Percentiles rank a stretch among this genome's conserved stretches.
phyloP scores from a whole-genome alignment of 2,888 invertebrate species.

The Exephanes ischioxanthus region DNA sequence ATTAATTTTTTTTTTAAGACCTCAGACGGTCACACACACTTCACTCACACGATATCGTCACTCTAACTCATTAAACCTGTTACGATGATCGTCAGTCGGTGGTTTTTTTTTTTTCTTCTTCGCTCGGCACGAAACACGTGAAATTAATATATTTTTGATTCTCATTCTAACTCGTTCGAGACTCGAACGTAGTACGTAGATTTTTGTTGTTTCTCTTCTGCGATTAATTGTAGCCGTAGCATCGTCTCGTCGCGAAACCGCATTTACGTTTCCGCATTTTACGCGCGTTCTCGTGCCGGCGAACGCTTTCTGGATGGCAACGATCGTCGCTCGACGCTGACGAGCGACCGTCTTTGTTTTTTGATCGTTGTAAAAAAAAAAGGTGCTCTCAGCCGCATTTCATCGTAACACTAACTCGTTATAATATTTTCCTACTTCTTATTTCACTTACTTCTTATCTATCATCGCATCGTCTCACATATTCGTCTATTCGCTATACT shows the following conservation, averaged over 20 bases:
- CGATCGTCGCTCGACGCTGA: constrained; percentile 42
- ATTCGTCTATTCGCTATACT: constrained; percentile 36
- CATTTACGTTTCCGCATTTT: constrained; percentile 69
- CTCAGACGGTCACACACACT: constrained; percentile 1
- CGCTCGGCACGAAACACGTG: constrained; percentile 55
- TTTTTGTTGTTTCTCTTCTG: neutral
- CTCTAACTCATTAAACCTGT: constrained; percentile 41
- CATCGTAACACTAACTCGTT: constrained; percentile 44
- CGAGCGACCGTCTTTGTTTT: neutral
- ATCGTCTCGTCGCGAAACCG: constrained; percentile 59
- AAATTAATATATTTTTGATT: constrained; percentile 40
- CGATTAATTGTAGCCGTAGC: constrained; percentile 33
- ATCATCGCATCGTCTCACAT: constrained; percentile 34
- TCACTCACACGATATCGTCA: constrained; percentile 31
- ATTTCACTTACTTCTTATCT: constrained; percentile 30
- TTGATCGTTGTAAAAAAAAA: neutral
- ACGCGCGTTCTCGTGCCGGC: constrained; percentile 53
- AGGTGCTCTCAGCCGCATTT: neutral
- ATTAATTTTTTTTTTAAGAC: constrained; percentile 13
- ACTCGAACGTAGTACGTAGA: constrained; percentile 40
- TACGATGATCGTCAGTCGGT: constrained; percentile 36
- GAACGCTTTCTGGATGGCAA: constrained; percentile 27
- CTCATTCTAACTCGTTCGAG: constrained; percentile 23
- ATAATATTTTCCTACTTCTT: constrained; percentile 46
- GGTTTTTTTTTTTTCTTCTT: neutral